Base-by-base conservation (phyloP, 2,797 vertebrate species). In the Natrix natrix region DNA sequence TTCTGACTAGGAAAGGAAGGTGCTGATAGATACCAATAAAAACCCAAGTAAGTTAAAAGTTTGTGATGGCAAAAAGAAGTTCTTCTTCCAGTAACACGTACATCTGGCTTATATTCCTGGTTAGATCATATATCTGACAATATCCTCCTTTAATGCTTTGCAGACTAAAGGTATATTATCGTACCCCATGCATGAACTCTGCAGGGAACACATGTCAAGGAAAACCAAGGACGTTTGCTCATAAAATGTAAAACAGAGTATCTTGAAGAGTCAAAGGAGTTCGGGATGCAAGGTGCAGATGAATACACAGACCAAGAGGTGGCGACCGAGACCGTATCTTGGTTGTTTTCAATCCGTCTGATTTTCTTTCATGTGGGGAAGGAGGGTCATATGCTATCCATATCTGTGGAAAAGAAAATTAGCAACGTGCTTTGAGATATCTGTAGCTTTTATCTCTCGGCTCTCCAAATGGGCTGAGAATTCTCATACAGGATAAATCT, bases 101-200 rank as follows among this genome's bases (percentile, higher is more conserved):
- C 59, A 91, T 97, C 97, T 97, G 98, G 97, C 96, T 96, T 97
- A 92, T 96, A 97, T 97, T 97, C 96, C 69, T 0, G 37, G 95
- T 95, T 96, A 97, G 97, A 96, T 97, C 97, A 96, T 94, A 95
- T 96, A 96, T 96, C 97, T 97, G 96, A 96, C 97, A 97, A 96
- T 96, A 97, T 96, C 96, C 96, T 97, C 87, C 17, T 92, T 83
- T 97, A 97, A 98, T 97, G 96, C 92, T 97, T 97, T 97, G 95
- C 97, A 98, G 97, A 96, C 95, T 93, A 92, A 95, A 97, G 95
- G 97, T 96, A 91, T 96, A 97, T 97, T 96, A 96, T 97, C 96
- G 90, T 97, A 97, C 91, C 96, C 97, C 2, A 83, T 96, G 96
- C 90, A 95, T 97, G 97, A 98, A 97, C 96, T 96, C 96, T 94